A percentile compares a stretch with the other conserved stretches of the same genome.
These are phyloP conservation scores for Leptosomus discolor DNA, from an alignment of 2,113 vertebrate genomes.

Conservation along the genomic window DNA sequence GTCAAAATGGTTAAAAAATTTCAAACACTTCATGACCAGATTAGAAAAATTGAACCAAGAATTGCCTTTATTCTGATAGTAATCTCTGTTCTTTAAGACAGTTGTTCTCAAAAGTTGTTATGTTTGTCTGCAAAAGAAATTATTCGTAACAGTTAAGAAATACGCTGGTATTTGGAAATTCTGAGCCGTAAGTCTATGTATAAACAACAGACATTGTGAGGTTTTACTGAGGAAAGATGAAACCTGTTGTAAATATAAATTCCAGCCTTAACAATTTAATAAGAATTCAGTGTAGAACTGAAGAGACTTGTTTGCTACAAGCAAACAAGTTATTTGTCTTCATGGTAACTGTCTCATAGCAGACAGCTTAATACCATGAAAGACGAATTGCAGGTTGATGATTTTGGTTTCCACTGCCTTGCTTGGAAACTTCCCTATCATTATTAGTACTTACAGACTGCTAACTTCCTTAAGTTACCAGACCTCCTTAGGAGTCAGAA, in stretches of 20 bases:
- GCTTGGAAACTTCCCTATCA: background rate
- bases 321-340: background rate
- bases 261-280: background rate
- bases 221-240: background rate
- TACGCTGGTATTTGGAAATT: background rate
- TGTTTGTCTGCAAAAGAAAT: background rate
- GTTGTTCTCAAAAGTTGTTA: background rate
- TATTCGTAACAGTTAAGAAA: background rate
- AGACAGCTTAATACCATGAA: background rate
- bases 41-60: background rate
- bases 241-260: background rate
- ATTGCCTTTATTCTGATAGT: background rate
- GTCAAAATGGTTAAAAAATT: background rate
- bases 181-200: background rate
- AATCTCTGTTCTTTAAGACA: background rate
- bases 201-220: background rate
- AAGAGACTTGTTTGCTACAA: background rate
- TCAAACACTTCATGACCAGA: background rate
- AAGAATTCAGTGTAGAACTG: background rate
- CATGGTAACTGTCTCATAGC: background rate
- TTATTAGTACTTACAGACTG: background rate
- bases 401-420: background rate
- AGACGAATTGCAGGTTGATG: background rate
- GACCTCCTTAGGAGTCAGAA: background rate
- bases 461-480: too few species aligned